Evolutionary conservation across 35 echinoderm and acorn worm genomes (phyloP), one percentile per base, ranked within the genome.

Genomic region (Apostichopus japonicus): DNA sequence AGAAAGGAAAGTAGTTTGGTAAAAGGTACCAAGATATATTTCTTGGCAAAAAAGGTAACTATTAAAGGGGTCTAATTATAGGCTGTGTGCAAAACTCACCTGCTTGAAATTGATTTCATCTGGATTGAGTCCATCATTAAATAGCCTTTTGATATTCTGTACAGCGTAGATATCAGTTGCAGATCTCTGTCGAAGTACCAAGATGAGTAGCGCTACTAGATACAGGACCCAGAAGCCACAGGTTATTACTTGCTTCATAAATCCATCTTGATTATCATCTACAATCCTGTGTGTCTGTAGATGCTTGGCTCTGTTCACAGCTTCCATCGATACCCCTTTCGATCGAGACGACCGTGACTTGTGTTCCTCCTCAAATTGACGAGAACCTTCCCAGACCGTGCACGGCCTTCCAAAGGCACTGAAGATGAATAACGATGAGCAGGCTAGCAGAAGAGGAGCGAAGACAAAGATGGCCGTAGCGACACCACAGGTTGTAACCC

Each of bases 351-450:
- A 51, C 4, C 17, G 14, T 25, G 88, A 90, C 73, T 90, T 77
- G 88, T 57, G 71, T 7, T 15, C 14, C 11, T 90, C 88, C 44
- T 90, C 88, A 77, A 90, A 90, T 56, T 56, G 58, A 10, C 53
- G 67, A 23, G 88, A 90, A 57, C 11, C 88, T 6, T 75, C 88
- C 33, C 23, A 78, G 67, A 90, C 4, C 19, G 88, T 53, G 24
- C 24, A 17, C 10, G 88, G 73, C 10, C 56, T 24, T 90, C 33
- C 24, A 19, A 77, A 51, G 53, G 73, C 71, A 56, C 72, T 53
- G 17, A 90, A 51, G 70, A 78, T 0, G 73, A 90, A 52, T 19
- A 56, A 13, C 3, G 88, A 88, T 25, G 72, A 15, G 53, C 67
- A 77, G 16, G 19, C 67, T 15, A 78, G 70, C 7, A 90, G 73